Conservation (phyloP, 2,113 vertebrate species). For the Anhinga rufa region DNA sequence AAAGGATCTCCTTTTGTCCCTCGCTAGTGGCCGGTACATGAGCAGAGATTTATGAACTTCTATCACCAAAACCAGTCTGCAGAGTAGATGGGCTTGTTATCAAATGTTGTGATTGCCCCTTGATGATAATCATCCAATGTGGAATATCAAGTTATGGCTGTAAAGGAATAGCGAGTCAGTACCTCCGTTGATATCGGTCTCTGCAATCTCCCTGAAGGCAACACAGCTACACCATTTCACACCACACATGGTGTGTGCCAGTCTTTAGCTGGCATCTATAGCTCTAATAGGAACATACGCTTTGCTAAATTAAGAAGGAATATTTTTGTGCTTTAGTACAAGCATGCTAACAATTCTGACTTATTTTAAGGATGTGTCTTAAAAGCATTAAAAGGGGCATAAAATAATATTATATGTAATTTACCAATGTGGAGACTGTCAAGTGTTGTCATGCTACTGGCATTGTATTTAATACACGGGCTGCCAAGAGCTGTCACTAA, state of each 20-base stretch:
- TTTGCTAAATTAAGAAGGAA: slow-evolving; percentile 37
- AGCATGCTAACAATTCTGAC: neutral
- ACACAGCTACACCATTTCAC: neutral
- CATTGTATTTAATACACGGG: slow-evolving; percentile 25
- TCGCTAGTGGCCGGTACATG: neutral
- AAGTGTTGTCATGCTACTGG: slow-evolving; percentile 51
- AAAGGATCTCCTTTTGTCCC: neutral
- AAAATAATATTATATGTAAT: slow-evolving; percentile 51
- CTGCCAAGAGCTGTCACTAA: slow-evolving; percentile 34
- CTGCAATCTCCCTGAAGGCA: neutral
- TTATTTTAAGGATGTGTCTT: slow-evolving; percentile 41
- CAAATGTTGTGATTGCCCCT: neutral
- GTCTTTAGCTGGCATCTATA: slow-evolving; percentile 8
- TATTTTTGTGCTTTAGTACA: slow-evolving; percentile 32
- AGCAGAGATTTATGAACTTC: neutral
- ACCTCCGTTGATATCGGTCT: neutral
- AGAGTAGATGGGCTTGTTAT: neutral
- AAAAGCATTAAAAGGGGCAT: slow-evolving; percentile 11
- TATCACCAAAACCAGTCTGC: neutral
- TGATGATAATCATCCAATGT: neutral
- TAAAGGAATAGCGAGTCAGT: neutral
- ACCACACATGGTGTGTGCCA: slow-evolving; percentile 8
- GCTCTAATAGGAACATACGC: slow-evolving; percentile 27
- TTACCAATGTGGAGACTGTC: slow-evolving; percentile 24
- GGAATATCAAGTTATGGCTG: neutral